Evolutionary conservation across 2,797 vertebrate species (phyloP).

Genomic region (Ciconia nigra): DNA sequence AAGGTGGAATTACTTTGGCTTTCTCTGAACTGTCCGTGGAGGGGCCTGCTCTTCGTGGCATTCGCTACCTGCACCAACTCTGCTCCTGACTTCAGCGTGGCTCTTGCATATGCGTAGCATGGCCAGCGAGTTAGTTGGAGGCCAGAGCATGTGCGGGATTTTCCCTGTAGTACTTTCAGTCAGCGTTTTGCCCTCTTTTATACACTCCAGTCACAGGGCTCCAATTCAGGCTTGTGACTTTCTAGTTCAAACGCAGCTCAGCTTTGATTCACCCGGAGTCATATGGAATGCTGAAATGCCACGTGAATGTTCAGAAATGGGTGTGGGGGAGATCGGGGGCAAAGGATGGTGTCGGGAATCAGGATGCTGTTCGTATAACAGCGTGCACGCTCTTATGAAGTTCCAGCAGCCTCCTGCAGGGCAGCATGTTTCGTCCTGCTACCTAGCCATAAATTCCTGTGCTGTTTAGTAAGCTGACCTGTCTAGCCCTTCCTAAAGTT

Average conservation of each 20-base stretch:
- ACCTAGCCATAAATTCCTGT: not conserved
- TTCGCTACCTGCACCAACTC: not conserved
- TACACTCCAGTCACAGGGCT: not conserved
- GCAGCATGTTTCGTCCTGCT: not conserved
- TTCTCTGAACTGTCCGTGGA: accelerated
- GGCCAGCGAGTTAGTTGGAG: not conserved
- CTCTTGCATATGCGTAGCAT: accelerated
- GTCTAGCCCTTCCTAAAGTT: not conserved
- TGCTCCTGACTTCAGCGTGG: not conserved
- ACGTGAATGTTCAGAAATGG: not conserved
- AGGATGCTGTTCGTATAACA: not conserved
- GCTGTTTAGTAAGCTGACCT: accelerated
- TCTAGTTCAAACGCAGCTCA: not conserved
- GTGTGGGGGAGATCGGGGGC: not conserved
- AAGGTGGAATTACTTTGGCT: not conserved
- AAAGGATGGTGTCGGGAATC: not conserved
- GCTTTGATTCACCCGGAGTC: not conserved
- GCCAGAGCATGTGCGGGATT: accelerated
- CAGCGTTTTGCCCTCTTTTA: constrained; percentile 33
- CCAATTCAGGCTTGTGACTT: not conserved
- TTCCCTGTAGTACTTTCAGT: not conserved
- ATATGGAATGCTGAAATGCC: not conserved
- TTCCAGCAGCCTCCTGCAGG: not conserved
- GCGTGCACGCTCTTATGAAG: accelerated
- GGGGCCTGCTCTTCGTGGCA: accelerated